A percentile compares a stretch with the other conserved stretches of the same genome.
These are phyloP conservation scores for Listrodromus nycthemerus DNA, from an alignment of 2,888 invertebrate species.

Conservation along the genomic window DNA sequence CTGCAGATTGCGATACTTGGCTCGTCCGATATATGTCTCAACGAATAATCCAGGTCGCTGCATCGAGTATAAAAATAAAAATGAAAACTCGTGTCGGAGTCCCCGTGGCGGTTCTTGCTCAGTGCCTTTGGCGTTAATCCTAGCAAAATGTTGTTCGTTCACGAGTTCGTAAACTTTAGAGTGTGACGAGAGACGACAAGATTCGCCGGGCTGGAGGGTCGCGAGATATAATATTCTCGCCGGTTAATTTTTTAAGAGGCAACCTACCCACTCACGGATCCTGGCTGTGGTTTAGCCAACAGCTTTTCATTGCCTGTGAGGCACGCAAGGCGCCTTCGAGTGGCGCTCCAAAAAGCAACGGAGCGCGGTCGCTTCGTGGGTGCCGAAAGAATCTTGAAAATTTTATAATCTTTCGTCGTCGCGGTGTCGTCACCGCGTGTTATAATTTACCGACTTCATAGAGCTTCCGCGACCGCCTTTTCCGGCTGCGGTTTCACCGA, in stretches of 20 bases:
- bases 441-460: slow-evolving; percentile 68
- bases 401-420: slow-evolving; percentile 66
- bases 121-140: slow-evolving; percentile 53
- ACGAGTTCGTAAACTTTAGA: slow-evolving; percentile 69
- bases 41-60: slow-evolving; percentile 38
- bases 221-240: slow-evolving; percentile 72
- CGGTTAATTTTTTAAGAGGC: slow-evolving; percentile 77
- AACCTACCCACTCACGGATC: slow-evolving; percentile 43
- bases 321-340: slow-evolving; percentile 46
- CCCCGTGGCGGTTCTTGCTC: slow-evolving; percentile 2
- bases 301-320: slow-evolving; percentile 34
- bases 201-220: slow-evolving; percentile 65
- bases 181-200: slow-evolving; percentile 65
- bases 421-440: slow-evolving; percentile 55
- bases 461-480: neutral
- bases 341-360: slow-evolving; percentile 71
- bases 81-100: slow-evolving; percentile 19
- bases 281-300: slow-evolving; percentile 62
- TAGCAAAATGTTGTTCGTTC: slow-evolving; percentile 68
- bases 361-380: slow-evolving; percentile 20
- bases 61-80: slow-evolving; percentile 14
- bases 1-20: no score
- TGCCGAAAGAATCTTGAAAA: slow-evolving; percentile 67
- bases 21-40: neutral
- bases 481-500: slow-evolving; percentile 3